Base-by-base conservation (phyloP, 2,888 invertebrate species). In the Clistopyga incitator region DNA sequence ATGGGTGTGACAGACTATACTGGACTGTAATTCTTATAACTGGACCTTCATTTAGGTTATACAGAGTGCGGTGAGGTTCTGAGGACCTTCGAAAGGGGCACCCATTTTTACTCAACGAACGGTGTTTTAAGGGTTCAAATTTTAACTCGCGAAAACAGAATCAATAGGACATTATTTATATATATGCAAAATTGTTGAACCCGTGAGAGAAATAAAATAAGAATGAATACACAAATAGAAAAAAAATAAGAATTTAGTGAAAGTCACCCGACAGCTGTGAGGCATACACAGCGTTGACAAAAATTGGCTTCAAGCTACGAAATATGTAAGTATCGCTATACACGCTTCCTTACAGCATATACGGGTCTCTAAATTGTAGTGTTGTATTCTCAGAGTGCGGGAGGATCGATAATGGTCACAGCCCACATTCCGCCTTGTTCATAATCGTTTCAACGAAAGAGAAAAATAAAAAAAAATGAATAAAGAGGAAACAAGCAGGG, bases 371-470 rank as follows among this genome's bases (percentile, higher is more conserved):
- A 15, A 77, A 56, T 42, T 67, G 42, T 15, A 64, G 38, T 13
- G 42, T 29, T 38, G 64, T 18, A 71, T 52, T 61, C 70, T n/a
- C 25, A 54, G 71, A 71, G 23, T 25, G 25, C 38, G 25, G 47
- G 20, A 64, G 71, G n/a, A 59, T 71, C 67, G 78, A 79, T 84
- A 79, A 82, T 56, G 70, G 71, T 84, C 79, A 52, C 65, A 56
- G 52, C 56, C 38, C 38, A 70, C 81, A 79, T 78, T 85, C 72
- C 59, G 52, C 61, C 72, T 72, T 61, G 72, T 56, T 56, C 75
- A 52, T 82, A 84, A 81, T 84, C 80, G 76, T 84, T 82, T 81
- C 80, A 72, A 61, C 76, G 81, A 76, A 81, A 78, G 42, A 52
- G 42, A 77, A 78, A 75, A 78, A 64, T 23, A 56, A 20, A 38